Evolutionary conservation across 2,888 invertebrate species (phyloP).

Genomic region (Eurytoma californica): DNA sequence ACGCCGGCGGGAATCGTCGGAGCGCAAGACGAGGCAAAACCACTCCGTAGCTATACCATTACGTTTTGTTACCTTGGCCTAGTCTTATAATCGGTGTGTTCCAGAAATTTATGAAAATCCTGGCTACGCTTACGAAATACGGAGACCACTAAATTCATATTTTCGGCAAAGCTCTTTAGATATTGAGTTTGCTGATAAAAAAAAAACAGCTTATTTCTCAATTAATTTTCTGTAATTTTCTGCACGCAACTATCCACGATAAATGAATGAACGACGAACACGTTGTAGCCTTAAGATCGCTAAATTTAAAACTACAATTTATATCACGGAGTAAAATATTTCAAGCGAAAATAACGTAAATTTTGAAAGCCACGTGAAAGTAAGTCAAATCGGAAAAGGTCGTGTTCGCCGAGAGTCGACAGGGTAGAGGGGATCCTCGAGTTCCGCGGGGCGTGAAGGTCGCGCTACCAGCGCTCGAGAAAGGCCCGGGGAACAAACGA

Average conservation of each 20-base stretch:
- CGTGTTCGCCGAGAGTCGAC: no score
- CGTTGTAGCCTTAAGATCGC: background rate
- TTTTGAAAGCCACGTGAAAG: no score
- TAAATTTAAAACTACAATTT: background rate
- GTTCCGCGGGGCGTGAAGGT: no score
- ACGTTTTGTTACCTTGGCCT: conserved; percentile 57
- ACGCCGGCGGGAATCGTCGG: conserved; percentile 26
- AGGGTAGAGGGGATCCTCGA: no score
- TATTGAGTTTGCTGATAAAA: no score
- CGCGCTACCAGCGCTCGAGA: background rate
- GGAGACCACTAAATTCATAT: conserved; percentile 38
- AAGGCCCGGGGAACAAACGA: conserved; percentile 21
- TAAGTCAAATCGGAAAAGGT: no score
- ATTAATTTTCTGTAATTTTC: conserved; percentile 20
- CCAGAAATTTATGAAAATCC: conserved; percentile 64
- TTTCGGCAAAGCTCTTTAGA: background rate
- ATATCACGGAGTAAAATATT: background rate
- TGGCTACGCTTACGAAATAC: conserved; percentile 53
- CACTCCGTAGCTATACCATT: conserved; percentile 43
- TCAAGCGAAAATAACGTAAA: no score
- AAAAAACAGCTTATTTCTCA: no score
- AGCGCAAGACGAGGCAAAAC: conserved; percentile 46
- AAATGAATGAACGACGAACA: conserved; percentile 14
- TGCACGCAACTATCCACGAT: background rate
- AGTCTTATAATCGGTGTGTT: conserved; percentile 31